Evolutionary conservation across 1,140 invertebrate species (phyloP), one percentile per base, ranked within the genome.

Genomic region (Archegozetes longisetosus): DNA sequence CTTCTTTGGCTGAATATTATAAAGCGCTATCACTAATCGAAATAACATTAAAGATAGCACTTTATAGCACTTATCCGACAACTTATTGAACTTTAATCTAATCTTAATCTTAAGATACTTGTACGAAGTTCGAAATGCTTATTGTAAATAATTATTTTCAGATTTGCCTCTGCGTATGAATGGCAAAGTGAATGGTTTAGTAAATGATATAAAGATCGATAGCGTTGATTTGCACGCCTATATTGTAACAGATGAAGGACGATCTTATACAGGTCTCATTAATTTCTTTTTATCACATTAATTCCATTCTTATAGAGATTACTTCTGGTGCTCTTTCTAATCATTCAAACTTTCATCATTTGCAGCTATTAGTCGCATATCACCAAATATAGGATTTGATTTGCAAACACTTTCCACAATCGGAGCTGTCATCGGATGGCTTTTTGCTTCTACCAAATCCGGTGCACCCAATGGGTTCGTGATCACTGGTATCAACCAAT

Each of bases 181-280:
- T 61, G 92, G 92, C 1, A 85, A 84, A 72, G 74, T 96, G 1
- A 79, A 77, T 55, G 87, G 90, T 12, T 76, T 69, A 54, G 70
- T 97, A 0, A 96, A 96, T 68, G 81, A 81, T 22, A 70, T 83
- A 25, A 70, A 76, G 20, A 74, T 93, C 2, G 76, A 82, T 13
- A 79, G 85, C 32, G 78, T 85, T n/a, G 84, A 91, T 69, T 75
- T 95, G 53, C 91, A 96, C 73, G 85, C 88, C 0, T 98, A 94
- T 70, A 82, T 96, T 0, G 84, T 92, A 2, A 85, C 87, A 2
- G 76, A 79, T 14, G 91, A 96, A 69, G 88, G 87, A 2, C 76
- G 90, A 60, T 83, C 84, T 1, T 97, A 95, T 69, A 55, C 40
- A 47, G 24, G 55, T 50, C 12, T 57, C 40, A 13, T n/a, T 13